Conservation (phyloP, 2,113 vertebrate species). For the Numenius arquata region DNA sequence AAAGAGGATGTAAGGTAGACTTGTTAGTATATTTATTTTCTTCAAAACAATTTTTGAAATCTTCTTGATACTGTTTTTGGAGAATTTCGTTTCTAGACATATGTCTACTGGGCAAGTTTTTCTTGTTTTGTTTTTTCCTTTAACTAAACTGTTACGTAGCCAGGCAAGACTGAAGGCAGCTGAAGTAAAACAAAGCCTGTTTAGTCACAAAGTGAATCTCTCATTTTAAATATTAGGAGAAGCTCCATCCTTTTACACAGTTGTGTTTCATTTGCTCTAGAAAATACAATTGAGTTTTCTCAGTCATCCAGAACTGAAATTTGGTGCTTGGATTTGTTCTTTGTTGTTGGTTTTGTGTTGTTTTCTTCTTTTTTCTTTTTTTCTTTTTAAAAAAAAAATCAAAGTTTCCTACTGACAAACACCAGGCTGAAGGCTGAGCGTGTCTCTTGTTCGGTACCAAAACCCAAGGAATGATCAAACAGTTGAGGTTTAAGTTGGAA, state of each 20-base stretch:
- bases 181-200: neutral
- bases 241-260: neutral
- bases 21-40: neutral
- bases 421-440: neutral
- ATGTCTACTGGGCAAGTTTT: neutral
- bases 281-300: neutral
- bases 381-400: neutral
- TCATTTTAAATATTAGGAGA: neutral
- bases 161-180: neutral
- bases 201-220: neutral
- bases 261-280: neutral
- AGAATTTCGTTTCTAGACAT: neutral
- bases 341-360: neutral
- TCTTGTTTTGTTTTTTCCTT: neutral
- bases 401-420: neutral
- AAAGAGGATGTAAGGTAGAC: neutral
- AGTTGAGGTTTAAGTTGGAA: neutral
- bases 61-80: neutral
- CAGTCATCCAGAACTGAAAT: neutral
- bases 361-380: neutral
- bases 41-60: neutral
- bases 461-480: neutral
- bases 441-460: neutral
- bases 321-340: neutral
- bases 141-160: neutral